A percentile compares a stretch with the other conserved stretches of the same genome.
Evolutionary conservation across 2,113 vertebrate genomes (phyloP).

Genomic region (Gallinago paraguaiae): DNA sequence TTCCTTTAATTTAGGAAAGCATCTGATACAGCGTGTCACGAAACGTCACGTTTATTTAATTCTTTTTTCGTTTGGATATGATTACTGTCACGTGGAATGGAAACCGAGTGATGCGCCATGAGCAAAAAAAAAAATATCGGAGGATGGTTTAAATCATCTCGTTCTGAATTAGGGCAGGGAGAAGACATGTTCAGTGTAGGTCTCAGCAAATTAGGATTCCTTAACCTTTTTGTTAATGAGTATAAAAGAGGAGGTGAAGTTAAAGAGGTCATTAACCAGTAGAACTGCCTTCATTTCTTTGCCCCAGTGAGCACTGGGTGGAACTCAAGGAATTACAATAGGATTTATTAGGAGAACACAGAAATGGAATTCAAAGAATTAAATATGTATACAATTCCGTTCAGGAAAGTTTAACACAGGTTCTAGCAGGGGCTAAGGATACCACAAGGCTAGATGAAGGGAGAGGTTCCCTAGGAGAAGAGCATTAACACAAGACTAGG

Average conservation of each 20-base stretch:
- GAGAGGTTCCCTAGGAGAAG: background rate
- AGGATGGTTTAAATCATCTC: constrained; percentile 51
- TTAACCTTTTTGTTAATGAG: background rate
- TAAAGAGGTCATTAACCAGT: background rate
- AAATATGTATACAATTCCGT: background rate
- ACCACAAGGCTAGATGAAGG: background rate
- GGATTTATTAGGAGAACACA: background rate
- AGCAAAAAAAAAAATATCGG: background rate
- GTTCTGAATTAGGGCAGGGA: background rate
- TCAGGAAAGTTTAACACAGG: background rate
- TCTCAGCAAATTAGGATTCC: background rate
- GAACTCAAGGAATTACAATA: background rate
- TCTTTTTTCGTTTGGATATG: constrained; percentile 59
- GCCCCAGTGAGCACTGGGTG: background rate
- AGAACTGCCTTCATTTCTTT: background rate
- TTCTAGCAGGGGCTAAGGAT: background rate
- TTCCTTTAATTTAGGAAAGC: constrained; percentile 54
- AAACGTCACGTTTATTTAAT: constrained; percentile 56
- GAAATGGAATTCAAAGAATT: background rate
- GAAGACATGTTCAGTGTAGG: background rate
- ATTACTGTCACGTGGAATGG: constrained; percentile 60
- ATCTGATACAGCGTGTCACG: constrained; percentile 50
- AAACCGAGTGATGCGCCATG: constrained; percentile 30
- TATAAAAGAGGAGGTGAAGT: background rate
- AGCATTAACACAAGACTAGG: background rate